These are phyloP conservation scores for Geodia barretti DNA, from an alignment of 37 sponge, comb jelly and placozoan species.

Conservation along the genomic window DNA sequence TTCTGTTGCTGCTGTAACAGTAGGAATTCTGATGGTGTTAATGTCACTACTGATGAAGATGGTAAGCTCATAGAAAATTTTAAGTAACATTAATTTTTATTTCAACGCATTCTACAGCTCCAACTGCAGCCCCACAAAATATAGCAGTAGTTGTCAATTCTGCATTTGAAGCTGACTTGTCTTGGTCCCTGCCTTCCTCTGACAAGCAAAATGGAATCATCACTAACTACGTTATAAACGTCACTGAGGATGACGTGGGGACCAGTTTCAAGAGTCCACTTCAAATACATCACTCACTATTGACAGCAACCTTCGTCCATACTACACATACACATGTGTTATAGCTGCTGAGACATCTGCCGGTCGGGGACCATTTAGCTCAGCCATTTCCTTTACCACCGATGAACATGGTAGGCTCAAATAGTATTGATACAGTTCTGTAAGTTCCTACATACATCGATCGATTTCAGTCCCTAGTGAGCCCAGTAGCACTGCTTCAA, in stretches of 20 bases:
- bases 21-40: neutral
- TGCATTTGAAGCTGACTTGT: neutral
- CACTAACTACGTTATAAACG: neutral
- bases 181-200: neutral
- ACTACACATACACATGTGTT: neutral
- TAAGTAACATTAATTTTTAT: neutral
- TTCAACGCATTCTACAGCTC: neutral
- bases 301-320: slow-evolving; percentile 3
- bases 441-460: neutral
- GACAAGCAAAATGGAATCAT: slow-evolving; percentile 22
- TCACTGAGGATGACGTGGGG: neutral
- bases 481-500: neutral
- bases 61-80: slow-evolving; percentile 7
- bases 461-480: neutral
- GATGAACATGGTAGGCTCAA: neutral
- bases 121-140: neutral
- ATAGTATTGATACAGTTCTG: too few relatives aligned
- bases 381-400: neutral
- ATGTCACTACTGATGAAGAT: slow-evolving; percentile 17
- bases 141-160: neutral
- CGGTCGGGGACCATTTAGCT: neutral
- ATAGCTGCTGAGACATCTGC: neutral
- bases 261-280: neutral
- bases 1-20: slow-evolving; percentile 26
- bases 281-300: neutral